Percentiles rank a stretch among this genome's conserved stretches.
These are phyloP conservation scores for Drosophila triauraria DNA, from an alignment of 1,140 invertebrate species.

Conservation along the genomic window DNA sequence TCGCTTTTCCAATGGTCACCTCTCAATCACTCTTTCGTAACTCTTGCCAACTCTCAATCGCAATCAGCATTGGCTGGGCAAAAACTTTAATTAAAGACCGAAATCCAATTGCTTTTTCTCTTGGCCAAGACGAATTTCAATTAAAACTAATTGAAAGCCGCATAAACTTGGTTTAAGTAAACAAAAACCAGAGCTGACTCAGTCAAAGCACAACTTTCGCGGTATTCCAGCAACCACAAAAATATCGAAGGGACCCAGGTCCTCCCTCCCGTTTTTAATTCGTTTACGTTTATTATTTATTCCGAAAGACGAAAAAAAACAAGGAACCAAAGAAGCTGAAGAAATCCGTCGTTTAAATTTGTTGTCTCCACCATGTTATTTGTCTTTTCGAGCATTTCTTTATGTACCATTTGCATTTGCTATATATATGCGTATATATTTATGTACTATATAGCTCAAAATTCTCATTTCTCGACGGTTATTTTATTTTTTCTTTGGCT, in stretches of 20 bases:
- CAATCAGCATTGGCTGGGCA: slow-evolving; percentile 4
- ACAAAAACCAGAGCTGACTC: slow-evolving; percentile 54
- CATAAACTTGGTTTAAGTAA: slow-evolving; percentile 72
- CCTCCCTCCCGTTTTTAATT: slow-evolving; percentile 64
- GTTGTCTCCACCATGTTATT: slow-evolving; percentile 58
- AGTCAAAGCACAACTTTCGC: slow-evolving; percentile 49
- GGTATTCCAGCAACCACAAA: slow-evolving; percentile 17
- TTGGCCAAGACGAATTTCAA: slow-evolving; percentile 65
- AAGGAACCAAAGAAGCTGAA: slow-evolving; percentile 20
- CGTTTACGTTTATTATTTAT: slow-evolving; percentile 84
- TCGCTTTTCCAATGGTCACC: background rate
- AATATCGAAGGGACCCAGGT: slow-evolving; percentile 38
- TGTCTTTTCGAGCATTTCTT: slow-evolving; percentile 73
- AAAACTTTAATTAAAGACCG: slow-evolving; percentile 69
- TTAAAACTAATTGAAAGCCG: slow-evolving; percentile 81
- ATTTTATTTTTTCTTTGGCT: slow-evolving; percentile 7
- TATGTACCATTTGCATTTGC: slow-evolving; percentile 78
- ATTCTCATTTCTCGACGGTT: slow-evolving; percentile 64
- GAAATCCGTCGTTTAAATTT: slow-evolving; percentile 58
- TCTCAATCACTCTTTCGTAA: slow-evolving; percentile 9
- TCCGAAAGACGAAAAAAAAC: slow-evolving; percentile 52
- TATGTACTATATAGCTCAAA: slow-evolving; percentile 60
- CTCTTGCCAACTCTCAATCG: slow-evolving; percentile 15
- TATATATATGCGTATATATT: slow-evolving; percentile 33
- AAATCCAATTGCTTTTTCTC: slow-evolving; percentile 50